These are phyloP conservation scores for Microplitis mediator DNA, from an alignment of 1,140 invertebrate species.

Conservation along the genomic window DNA sequence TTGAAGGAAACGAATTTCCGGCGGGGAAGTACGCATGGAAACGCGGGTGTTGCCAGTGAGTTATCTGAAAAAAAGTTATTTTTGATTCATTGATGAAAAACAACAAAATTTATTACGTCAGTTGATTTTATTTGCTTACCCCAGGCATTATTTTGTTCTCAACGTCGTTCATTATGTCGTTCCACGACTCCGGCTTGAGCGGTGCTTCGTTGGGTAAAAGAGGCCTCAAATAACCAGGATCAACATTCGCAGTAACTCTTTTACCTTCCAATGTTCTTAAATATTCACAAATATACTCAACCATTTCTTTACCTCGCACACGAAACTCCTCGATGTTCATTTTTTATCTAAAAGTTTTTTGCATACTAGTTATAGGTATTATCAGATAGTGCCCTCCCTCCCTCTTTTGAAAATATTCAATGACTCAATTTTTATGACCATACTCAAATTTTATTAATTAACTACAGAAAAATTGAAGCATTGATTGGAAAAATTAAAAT, in stretches of 20 bases:
- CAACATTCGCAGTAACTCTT: slow-evolving; percentile 81
- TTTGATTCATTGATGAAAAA: background rate
- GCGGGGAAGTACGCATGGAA: slow-evolving; percentile 97
- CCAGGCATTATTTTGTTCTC: slow-evolving; percentile 93
- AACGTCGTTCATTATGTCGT: slow-evolving; percentile 86
- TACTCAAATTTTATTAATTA: too few species aligned
- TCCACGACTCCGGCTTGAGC: slow-evolving; percentile 79
- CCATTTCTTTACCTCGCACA: slow-evolving; percentile 83
- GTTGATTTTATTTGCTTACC: slow-evolving; percentile 70
- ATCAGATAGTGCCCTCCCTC: too few species aligned
- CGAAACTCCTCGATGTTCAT: slow-evolving; percentile 89
- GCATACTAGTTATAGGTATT: too few species aligned
- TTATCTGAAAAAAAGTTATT: slow-evolving; percentile 67
- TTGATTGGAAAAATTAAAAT: too few species aligned
- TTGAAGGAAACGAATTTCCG: slow-evolving; percentile 92
- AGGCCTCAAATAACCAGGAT: slow-evolving; percentile 83
- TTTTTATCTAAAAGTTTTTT: background rate
- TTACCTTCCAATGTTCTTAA: slow-evolving; percentile 74
- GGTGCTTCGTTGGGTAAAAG: slow-evolving; percentile 80
- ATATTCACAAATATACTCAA: slow-evolving; percentile 93
- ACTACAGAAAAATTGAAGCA: too few species aligned
- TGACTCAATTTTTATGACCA: too few species aligned
- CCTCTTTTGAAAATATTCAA: too few species aligned
- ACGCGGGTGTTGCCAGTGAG: slow-evolving; percentile 95
- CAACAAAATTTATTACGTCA: too few species aligned